Conservation (phyloP, 2,888 invertebrate species). For the Eilema sororculum region DNA sequence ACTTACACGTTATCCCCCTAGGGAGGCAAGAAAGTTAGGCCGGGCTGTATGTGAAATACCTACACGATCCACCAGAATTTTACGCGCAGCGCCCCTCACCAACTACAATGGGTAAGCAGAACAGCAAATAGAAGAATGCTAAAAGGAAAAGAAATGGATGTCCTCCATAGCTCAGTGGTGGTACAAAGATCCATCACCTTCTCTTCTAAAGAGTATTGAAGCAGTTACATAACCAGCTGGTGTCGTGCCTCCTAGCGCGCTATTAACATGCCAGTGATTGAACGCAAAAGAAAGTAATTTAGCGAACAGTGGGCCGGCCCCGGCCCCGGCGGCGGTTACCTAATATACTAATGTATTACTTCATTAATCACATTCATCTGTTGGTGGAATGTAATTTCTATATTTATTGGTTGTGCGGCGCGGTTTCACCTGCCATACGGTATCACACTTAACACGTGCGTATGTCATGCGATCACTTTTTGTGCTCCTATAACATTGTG, state of each 20-base stretch:
- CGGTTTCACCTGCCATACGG: conserved; percentile 2
- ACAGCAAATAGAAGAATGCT: no score
- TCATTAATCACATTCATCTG: conserved; percentile 10
- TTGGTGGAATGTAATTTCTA: conserved; percentile 3
- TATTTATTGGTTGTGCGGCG: background rate
- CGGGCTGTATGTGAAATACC: no score
- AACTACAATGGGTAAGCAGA: no score
- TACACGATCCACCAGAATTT: no score
- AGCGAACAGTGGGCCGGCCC: conserved; percentile 1
- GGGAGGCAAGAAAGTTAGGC: background rate
- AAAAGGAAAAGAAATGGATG: no score
- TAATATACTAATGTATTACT: conserved; percentile 7
- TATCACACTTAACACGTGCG: background rate
- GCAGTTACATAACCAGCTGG: conserved; percentile 13
- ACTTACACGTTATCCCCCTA: background rate
- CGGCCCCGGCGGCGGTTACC: background rate
- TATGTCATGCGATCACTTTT: background rate
- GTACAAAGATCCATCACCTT: background rate
- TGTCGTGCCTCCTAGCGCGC: conserved; percentile 5
- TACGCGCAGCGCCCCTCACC: no score
- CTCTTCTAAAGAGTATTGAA: background rate
- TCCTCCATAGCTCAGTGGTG: background rate
- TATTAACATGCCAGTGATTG: conserved; percentile 8
- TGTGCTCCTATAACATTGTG: background rate
- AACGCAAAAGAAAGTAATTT: conserved; percentile 13